Conservation (phyloP, 1,140 invertebrate species). For the Drosophila nannoptera region DNA sequence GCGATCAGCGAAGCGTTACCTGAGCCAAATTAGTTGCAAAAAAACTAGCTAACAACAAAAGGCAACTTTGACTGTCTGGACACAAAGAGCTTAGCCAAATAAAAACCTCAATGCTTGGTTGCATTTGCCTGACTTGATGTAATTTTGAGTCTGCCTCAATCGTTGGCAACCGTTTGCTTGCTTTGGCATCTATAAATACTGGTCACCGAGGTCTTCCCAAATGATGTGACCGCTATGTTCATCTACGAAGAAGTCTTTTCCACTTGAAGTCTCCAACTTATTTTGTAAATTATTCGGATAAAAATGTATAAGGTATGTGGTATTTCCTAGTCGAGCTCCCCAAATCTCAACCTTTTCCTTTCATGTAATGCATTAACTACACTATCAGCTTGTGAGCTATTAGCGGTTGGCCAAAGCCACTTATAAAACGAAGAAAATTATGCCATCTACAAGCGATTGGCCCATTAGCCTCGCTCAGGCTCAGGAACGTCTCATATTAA, state of each 20-base stretch:
- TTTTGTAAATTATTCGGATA: not conserved
- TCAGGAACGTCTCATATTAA: too few relatives aligned
- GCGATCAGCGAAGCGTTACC: slow-evolving; percentile 64
- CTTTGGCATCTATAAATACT: too few relatives aligned
- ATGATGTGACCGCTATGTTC: too few relatives aligned
- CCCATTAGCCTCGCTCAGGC: too few relatives aligned
- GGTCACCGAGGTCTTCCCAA: too few relatives aligned
- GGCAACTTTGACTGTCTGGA: slow-evolving; percentile 56
- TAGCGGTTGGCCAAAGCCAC: slow-evolving; percentile 18
- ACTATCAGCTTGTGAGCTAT: slow-evolving; percentile 54
- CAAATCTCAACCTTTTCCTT: slow-evolving; percentile 9
- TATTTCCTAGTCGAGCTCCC: not conserved
- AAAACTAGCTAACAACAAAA: slow-evolving; percentile 19
- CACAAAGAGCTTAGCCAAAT: slow-evolving; percentile 66
- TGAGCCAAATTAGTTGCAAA: slow-evolving; percentile 51
- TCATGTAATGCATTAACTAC: slow-evolving; percentile 47
- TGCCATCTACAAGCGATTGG: slow-evolving; percentile 39
- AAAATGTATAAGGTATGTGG: not conserved
- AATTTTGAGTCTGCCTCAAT: slow-evolving; percentile 60
- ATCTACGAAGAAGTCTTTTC: too few relatives aligned
- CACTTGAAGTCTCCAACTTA: not conserved
- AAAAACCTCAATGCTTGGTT: slow-evolving; percentile 65
- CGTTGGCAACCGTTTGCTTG: slow-evolving; percentile 28
- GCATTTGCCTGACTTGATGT: slow-evolving; percentile 74
- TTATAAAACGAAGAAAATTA: slow-evolving; percentile 52